A percentile compares a stretch with the other conserved stretches of the same genome.
These are phyloP conservation scores for Toxotes chatareus DNA, from an alignment of 2,113 vertebrate species.

Conservation along the genomic window DNA sequence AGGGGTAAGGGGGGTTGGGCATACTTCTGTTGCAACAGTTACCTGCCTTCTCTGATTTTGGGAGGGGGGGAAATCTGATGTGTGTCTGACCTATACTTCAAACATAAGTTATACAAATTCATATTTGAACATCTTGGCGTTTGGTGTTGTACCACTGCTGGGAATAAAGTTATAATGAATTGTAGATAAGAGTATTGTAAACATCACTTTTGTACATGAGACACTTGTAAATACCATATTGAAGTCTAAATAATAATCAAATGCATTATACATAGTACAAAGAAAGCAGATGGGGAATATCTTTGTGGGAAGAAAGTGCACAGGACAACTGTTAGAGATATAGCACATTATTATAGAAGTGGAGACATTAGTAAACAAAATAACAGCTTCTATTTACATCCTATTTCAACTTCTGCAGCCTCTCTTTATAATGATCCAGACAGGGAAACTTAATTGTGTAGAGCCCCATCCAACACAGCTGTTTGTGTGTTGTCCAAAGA, in stretches of 20 bases:
- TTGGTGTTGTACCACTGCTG: not conserved
- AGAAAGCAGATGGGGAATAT: conserved; percentile 9
- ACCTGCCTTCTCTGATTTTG: too few species aligned
- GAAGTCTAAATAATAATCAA: not conserved
- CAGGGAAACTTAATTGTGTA: conserved; percentile 60
- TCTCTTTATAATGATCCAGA: conserved; percentile 43
- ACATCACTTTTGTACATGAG: not conserved
- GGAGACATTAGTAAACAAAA: conserved; percentile 63
- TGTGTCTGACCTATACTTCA: not conserved
- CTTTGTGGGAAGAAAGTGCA: conserved; percentile 19
- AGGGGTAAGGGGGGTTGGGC: not conserved
- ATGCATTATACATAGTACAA: not conserved
- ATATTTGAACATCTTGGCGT: not conserved
- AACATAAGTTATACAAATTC: not conserved
- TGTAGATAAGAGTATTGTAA: not conserved
- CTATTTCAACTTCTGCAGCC: conserved; percentile 39
- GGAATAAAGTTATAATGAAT: not conserved
- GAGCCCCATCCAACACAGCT: conserved; percentile 59
- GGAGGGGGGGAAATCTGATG: not conserved
- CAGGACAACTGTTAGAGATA: conserved; percentile 9
- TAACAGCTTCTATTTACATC: conserved; percentile 58
- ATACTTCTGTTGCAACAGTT: not conserved
- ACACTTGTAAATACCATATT: not conserved
- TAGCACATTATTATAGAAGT: conserved; percentile 19
- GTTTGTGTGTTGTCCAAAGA: conserved; percentile 66